Conservation (phyloP, 2,797 vertebrate species). For the Sebastes ruberrimus region DNA sequence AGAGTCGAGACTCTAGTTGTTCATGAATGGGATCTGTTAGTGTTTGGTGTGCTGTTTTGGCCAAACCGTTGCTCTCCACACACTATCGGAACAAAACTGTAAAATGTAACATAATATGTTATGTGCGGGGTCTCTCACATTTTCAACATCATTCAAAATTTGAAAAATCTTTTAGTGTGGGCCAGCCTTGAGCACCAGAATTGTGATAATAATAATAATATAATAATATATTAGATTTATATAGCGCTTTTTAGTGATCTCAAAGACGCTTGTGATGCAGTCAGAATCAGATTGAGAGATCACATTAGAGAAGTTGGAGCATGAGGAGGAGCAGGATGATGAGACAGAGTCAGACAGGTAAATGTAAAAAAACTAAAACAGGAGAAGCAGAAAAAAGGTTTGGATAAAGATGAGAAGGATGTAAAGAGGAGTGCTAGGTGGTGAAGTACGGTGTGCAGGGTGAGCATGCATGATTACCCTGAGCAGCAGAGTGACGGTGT, state of each 20-base stretch:
- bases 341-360: background rate
- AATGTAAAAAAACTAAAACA: background rate
- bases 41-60: too few relatives aligned
- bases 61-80: too few relatives aligned
- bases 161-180: too few relatives aligned
- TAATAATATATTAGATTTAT: too few relatives aligned
- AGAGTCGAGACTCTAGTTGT: too few relatives aligned
- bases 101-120: too few relatives aligned
- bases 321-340: background rate
- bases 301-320: background rate
- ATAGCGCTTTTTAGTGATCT: too few relatives aligned
- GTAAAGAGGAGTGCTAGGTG: background rate
- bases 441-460: background rate
- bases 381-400: background rate
- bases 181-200: conserved; percentile 10
- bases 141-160: too few relatives aligned
- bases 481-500: conserved; percentile 89
- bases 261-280: background rate
- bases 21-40: too few relatives aligned
- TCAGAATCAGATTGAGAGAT: background rate
- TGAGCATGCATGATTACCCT: conserved; percentile 81
- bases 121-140: too few relatives aligned
- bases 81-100: too few relatives aligned
- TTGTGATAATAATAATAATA: conserved; percentile 4
- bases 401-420: background rate